These are phyloP conservation scores for Gadopsis marmoratus DNA, from an alignment of 2,797 vertebrate genomes.

Conservation along the genomic window DNA sequence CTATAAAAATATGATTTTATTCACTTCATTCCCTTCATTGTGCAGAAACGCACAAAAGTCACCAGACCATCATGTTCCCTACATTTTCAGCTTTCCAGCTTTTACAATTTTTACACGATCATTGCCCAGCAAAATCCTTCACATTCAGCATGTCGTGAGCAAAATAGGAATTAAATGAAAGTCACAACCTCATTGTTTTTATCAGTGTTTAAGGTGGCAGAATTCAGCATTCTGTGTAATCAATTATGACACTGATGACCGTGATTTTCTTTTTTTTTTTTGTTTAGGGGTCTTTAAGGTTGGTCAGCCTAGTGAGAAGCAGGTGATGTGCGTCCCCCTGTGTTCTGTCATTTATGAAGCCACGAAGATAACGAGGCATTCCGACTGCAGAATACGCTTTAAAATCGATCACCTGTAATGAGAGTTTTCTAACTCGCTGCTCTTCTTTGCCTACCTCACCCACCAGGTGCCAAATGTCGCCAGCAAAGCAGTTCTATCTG, in stretches of 20 bases:
- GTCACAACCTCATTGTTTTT: neutral
- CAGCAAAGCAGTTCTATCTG: neutral
- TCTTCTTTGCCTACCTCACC: too few species aligned
- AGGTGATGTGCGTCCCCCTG: neutral
- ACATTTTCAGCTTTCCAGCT: neutral
- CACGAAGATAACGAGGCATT: neutral
- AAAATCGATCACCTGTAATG: neutral
- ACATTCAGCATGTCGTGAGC: neutral
- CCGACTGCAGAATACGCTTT: too few species aligned
- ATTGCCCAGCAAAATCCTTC: neutral
- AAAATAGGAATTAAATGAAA: neutral
- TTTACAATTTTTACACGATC: neutral
- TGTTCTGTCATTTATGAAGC: neutral
- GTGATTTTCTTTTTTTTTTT: neutral
- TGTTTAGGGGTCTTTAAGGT: neutral
- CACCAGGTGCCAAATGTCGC: neutral
- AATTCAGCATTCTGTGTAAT: neutral
- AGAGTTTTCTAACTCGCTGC: neutral
- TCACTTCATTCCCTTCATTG: neutral
- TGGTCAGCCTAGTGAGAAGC: neutral
- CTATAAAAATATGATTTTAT: neutral
- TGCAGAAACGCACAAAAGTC: neutral
- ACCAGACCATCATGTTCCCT: neutral
- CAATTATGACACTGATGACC: neutral
- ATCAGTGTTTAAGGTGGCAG: neutral